Conservation (phyloP, 2,888 invertebrate species). For the Ophioninae sp. region DNA sequence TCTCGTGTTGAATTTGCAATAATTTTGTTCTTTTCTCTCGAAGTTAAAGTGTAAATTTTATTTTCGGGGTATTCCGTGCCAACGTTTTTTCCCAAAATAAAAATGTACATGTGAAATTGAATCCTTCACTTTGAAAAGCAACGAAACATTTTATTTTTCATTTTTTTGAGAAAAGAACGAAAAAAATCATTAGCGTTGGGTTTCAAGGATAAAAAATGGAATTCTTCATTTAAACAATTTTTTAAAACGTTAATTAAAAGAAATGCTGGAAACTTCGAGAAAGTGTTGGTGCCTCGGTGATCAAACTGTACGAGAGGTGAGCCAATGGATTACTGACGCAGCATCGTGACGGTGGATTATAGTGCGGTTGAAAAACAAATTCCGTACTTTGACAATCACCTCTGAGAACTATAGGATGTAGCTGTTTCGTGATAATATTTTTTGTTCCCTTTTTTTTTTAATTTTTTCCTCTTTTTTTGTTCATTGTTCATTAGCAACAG, state of each 20-base stretch:
- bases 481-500: neutral
- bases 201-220: neutral
- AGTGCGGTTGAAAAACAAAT: neutral
- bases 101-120: no score
- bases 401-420: neutral
- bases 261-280: conserved; percentile 16
- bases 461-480: neutral
- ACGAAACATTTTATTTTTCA: no score
- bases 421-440: neutral
- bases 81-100: neutral
- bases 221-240: neutral
- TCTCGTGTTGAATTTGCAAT: neutral
- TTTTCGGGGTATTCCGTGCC: neutral
- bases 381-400: neutral
- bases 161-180: no score
- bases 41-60: neutral
- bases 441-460: neutral
- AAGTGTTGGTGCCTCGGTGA: conserved; percentile 18
- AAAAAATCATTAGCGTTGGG: no score
- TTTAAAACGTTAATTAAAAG: neutral
- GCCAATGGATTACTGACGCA: conserved; percentile 7
- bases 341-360: conserved; percentile 19
- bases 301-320: conserved; percentile 21
- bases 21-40: neutral
- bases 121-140: no score